Evolutionary conservation across 2,888 invertebrate genomes (phyloP).

Genomic region (Tethea ocularis): DNA sequence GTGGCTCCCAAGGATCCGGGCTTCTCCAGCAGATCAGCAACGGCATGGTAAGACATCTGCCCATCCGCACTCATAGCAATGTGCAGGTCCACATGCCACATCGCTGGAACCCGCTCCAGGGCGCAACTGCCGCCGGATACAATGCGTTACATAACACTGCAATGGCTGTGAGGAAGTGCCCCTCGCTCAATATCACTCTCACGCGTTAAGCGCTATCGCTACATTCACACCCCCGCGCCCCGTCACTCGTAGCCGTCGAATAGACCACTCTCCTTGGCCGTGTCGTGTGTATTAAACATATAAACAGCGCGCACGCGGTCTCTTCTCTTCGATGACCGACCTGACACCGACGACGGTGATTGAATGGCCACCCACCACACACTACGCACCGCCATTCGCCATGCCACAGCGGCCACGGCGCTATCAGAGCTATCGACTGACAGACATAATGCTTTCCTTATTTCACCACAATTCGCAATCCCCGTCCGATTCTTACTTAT

Average conservation of each 20-base stretch:
- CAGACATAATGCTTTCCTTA: conserved; percentile 19
- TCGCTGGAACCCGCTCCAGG: conserved; percentile 80
- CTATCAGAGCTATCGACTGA: background rate
- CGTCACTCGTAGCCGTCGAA: conserved; percentile 14
- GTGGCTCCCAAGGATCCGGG: conserved; percentile 89
- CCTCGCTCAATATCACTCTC: conserved; percentile 89
- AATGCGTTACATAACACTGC: conserved; percentile 80
- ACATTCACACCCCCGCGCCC: conserved; percentile 12
- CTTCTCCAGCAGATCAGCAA: conserved; percentile 94
- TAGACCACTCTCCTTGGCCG: background rate
- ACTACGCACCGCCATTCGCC: no score
- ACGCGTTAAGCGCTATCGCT: conserved; percentile 70
- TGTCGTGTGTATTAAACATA: background rate
- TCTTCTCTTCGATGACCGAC: conserved; percentile 15
- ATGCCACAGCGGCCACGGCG: background rate
- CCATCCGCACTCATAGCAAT: conserved; percentile 86
- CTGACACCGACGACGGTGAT: background rate
- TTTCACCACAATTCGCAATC: conserved; percentile 37
- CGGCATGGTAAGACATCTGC: conserved; percentile 96
- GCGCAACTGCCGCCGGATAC: conserved; percentile 80
- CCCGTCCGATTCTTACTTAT: conserved; percentile 60
- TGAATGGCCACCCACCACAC: no score
- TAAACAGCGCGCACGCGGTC: background rate
- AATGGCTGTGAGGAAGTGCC: conserved; percentile 88
- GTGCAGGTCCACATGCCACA: conserved; percentile 70